Evolutionary conservation across 1,140 invertebrate genomes (phyloP).

Genomic region (Drosophila aff.): DNA sequence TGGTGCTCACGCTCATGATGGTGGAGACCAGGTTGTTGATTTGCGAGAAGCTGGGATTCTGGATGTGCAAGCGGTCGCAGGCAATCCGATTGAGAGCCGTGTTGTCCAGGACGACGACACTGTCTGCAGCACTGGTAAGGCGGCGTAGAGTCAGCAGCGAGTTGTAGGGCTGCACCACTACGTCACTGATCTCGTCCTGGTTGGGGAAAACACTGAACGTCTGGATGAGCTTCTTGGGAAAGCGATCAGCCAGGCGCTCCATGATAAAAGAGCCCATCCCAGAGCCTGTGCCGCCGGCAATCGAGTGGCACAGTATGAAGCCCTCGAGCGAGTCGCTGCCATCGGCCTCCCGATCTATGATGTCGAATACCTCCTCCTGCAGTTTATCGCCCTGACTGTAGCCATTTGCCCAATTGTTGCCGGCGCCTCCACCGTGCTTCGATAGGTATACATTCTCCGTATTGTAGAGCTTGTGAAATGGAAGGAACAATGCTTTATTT

Average conservation of each 20-base stretch:
- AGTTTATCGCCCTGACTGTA: slow-evolving; percentile 97
- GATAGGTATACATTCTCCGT: slow-evolving; percentile 99
- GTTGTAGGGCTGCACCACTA: slow-evolving; percentile 99
- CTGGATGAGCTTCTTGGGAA: slow-evolving; percentile 99
- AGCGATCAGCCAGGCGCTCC: slow-evolving; percentile 96
- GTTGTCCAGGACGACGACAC: slow-evolving; percentile 99
- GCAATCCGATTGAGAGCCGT: slow-evolving; percentile 98
- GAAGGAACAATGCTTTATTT: not conserved
- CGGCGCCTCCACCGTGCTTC: slow-evolving; percentile 99
- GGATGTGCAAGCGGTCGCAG: slow-evolving; percentile 96
- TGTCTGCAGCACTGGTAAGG: slow-evolving; percentile 98
- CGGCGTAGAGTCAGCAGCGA: slow-evolving; percentile 98
- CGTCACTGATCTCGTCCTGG: slow-evolving; percentile 98
- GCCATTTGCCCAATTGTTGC: slow-evolving; percentile 99
- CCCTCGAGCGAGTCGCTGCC: slow-evolving; percentile 99
- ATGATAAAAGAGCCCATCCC: slow-evolving; percentile 98
- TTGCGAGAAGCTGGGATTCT: slow-evolving; percentile 97
- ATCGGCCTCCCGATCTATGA: slow-evolving; percentile 99
- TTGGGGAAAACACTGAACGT: slow-evolving; percentile 99
- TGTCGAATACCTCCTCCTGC: slow-evolving; percentile 99
- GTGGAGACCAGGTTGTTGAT: slow-evolving; percentile 99
- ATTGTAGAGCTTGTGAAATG: slow-evolving; percentile 92
- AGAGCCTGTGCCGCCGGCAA: slow-evolving; percentile 99
- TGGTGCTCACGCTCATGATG: slow-evolving; percentile 99
- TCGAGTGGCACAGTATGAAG: slow-evolving; percentile 99